Percentiles rank a stretch among this genome's conserved stretches.
Evolutionary conservation across 2,888 invertebrate species (phyloP).

Genomic region (Anoplius nigerrimus): DNA sequence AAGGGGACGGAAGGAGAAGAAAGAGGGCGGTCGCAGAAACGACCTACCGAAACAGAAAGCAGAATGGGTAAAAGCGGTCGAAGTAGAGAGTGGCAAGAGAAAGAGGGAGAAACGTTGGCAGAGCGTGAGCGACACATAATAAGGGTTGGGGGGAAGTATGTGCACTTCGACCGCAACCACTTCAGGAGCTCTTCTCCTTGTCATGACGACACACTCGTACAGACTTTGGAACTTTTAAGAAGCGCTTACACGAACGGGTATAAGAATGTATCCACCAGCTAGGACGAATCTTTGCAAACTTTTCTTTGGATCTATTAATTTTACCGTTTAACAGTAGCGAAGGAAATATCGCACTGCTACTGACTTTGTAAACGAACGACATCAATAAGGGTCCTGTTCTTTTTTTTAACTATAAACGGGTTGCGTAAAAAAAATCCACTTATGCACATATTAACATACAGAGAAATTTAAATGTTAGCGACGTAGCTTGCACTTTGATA

Average conservation of each 20-base stretch:
- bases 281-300: conserved; percentile 42
- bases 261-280: conserved; percentile 39
- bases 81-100: conserved; percentile 2
- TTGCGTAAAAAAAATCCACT: too few species aligned
- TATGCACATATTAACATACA: too few species aligned
- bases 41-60: neutral
- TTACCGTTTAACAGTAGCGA: neutral
- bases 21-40: too few species aligned
- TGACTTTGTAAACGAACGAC: neutral
- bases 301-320: conserved; percentile 2
- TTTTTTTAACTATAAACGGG: too few species aligned
- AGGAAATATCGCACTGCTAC: neutral
- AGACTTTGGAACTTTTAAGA: conserved; percentile 60
- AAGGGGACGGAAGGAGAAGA: too few species aligned
- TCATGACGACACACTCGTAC: conserved; percentile 39
- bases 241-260: conserved; percentile 54
- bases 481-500: too few species aligned
- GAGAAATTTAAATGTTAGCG: too few species aligned
- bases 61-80: neutral
- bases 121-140: neutral
- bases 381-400: neutral
- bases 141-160: conserved; percentile 22
- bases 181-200: conserved; percentile 35
- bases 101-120: neutral
- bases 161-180: conserved; percentile 31